These are phyloP conservation scores for Choristoneura fumiferana DNA, from an alignment of 1,140 invertebrate species.

Conservation along the genomic window DNA sequence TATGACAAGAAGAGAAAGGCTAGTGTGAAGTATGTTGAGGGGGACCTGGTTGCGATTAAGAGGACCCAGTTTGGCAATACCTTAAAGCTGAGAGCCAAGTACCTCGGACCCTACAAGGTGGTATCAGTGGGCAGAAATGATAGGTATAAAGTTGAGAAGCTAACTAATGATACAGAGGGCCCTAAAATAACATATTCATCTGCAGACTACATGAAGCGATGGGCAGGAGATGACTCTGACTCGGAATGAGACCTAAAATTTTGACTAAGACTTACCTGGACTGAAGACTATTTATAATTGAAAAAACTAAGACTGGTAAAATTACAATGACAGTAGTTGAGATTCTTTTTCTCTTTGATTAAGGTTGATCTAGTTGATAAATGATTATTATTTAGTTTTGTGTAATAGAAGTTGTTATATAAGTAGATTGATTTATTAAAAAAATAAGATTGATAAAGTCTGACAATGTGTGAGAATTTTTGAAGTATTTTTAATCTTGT, in stretches of 20 bases:
- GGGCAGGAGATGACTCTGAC: neutral
- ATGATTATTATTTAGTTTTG: too few relatives aligned
- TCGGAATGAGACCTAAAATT: neutral
- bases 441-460: too few relatives aligned
- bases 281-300: too few relatives aligned
- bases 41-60: neutral
- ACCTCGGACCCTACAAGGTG: conserved; percentile 3
- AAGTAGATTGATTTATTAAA: too few relatives aligned
- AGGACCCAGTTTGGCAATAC: neutral
- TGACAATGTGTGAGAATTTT: too few relatives aligned
- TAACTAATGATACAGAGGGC: neutral
- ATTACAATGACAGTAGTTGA: too few relatives aligned
- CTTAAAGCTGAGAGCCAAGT: neutral
- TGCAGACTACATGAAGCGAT: conserved; percentile 2
- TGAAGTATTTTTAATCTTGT: too few relatives aligned
- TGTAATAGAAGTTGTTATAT: too few relatives aligned
- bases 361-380: too few relatives aligned
- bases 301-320: too few relatives aligned
- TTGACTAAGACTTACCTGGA: too few relatives aligned
- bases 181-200: neutral
- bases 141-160: neutral
- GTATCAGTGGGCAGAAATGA: neutral
- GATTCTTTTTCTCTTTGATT: too few relatives aligned
- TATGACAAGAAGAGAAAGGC: neutral
- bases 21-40: neutral